Evolutionary conservation across 1,140 invertebrate species (phyloP), one percentile per base, ranked within the genome.

Genomic region (Rhizoglyphus robini): DNA sequence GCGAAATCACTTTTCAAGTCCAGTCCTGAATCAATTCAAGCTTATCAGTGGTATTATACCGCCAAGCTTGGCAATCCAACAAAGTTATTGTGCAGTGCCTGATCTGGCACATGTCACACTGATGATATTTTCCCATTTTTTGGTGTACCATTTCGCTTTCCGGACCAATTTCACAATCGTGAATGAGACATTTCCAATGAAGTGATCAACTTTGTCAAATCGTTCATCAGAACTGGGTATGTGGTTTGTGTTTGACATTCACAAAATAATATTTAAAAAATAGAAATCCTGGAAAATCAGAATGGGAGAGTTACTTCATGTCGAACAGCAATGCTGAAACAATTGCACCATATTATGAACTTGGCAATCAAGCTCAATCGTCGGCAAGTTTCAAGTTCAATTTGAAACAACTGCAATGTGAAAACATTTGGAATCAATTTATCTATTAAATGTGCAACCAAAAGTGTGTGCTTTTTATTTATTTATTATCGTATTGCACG

Each of bases 91-190:
- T 57, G 36, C 23, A 30, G 15, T 2, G 20, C 30, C 51, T 97
- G 93, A 93, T 90, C 91, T 65, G 93, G 93, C 8, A 89, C 91
- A 0, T 85, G 96, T 81, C 93, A 97, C 75, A 93, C 85, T 0
- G 92, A 96, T 76, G 94, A 97, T 76, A 94, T 98, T 67, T 88
- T 83, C 73, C 96, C 90, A 75, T 82, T 95, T 23, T 96, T 96
- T 75, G 92, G 94, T n/a, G 88, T 93, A 72, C 90, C 91, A 0
- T 78, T 95, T 4, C 4, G 23, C 20, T 3, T 47, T 30, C 36
- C 18, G 23, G 15, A 63, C 30, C 4, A 18, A 3, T 49, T 3
- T 31, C 15, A 41, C 20, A 20, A 57, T 57, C 61, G 61, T 2
- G 61, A 63, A 63, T 41, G 61, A 18, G 61, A 63, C 15, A 49